These are phyloP conservation scores for Scaptomyza hsui DNA, from an alignment of 1,140 invertebrate species.

Conservation along the genomic window DNA sequence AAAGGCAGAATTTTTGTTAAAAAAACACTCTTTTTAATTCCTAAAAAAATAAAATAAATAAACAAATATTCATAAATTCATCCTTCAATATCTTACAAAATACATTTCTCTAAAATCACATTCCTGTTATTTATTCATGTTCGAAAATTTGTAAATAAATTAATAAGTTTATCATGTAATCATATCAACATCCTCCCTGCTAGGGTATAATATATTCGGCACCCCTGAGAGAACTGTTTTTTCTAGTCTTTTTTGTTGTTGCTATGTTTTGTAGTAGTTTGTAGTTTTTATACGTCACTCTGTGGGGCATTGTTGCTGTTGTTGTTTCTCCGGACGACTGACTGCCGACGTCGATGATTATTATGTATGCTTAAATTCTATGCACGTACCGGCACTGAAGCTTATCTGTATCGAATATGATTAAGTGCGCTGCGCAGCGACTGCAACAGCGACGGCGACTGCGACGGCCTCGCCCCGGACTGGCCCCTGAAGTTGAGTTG, in stretches of 20 bases:
- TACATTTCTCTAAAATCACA: background rate
- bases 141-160: background rate
- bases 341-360: slow-evolving; percentile 68
- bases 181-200: background rate
- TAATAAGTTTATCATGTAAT: background rate
- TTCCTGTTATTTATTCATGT: background rate
- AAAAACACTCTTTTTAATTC: too few species aligned
- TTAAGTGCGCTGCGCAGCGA: slow-evolving; percentile 76
- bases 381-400: slow-evolving; percentile 78
- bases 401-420: slow-evolving; percentile 83
- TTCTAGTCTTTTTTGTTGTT: slow-evolving; percentile 8
- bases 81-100: too few species aligned
- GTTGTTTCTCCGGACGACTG: slow-evolving; percentile 24
- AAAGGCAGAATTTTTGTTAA: too few species aligned
- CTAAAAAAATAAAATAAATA: too few species aligned
- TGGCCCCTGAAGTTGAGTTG: background rate
- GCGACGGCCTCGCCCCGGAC: slow-evolving; percentile 44
- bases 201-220: background rate
- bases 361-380: slow-evolving; percentile 82
- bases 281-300: slow-evolving; percentile 44
- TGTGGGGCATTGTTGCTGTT: slow-evolving; percentile 36
- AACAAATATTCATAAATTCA: too few species aligned
- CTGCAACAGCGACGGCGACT: slow-evolving; percentile 12
- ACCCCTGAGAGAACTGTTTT: background rate
- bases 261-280: slow-evolving; percentile 24